Evolutionary conservation across 2,113 vertebrate species (phyloP).

Genomic region (Otocyon megalotis): DNA sequence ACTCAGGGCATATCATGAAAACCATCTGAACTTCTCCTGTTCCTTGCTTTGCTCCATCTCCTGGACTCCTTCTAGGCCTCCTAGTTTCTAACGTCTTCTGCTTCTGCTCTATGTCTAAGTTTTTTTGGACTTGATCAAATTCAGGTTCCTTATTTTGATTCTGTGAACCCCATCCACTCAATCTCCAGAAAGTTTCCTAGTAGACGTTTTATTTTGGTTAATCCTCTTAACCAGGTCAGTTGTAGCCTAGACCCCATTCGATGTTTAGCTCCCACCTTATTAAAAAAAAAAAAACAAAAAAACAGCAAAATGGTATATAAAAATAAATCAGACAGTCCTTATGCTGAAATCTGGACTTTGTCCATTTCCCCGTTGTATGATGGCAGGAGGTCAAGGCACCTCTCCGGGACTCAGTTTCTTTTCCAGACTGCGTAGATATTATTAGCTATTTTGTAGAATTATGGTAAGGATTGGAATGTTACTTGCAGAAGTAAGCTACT

Average conservation of each 20-base stretch:
- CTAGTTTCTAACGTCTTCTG: neutral
- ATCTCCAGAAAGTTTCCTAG: neutral
- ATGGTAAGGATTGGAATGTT: neutral
- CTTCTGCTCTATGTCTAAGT: neutral
- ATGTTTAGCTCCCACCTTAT: neutral
- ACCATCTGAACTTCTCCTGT: neutral
- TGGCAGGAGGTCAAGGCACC: neutral
- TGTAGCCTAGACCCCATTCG: neutral
- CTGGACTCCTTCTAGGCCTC: neutral
- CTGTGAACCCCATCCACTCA: neutral
- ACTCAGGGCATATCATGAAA: neutral
- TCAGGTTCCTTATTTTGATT: neutral
- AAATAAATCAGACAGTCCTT: neutral
- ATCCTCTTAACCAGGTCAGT: neutral
- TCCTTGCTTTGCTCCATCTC: neutral
- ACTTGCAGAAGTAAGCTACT: neutral
- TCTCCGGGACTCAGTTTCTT: neutral
- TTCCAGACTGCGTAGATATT: neutral
- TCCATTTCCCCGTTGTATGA: neutral
- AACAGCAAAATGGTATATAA: neutral
- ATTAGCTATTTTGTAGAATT: neutral
- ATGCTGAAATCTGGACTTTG: neutral
- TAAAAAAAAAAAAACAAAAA: neutral
- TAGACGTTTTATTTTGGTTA: neutral
- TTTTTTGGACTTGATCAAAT: constrained; percentile 4